These are phyloP conservation scores for Petrophora chlorosata DNA, from an alignment of 2,888 invertebrate species.

Conservation along the genomic window DNA sequence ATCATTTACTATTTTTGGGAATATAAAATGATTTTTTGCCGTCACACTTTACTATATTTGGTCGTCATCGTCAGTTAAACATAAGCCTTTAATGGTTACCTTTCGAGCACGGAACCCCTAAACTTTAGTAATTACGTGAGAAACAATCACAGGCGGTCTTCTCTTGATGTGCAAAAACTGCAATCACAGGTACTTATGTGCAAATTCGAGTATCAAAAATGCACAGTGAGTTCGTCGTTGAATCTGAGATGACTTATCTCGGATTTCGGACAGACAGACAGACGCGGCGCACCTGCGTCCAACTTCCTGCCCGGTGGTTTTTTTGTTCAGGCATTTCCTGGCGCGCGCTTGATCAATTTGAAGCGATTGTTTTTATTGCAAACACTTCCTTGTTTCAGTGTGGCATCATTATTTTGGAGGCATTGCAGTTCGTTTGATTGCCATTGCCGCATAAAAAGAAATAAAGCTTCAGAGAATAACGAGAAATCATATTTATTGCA, in stretches of 20 bases:
- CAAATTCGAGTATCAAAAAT: constrained; percentile 7
- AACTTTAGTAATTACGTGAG: constrained; percentile 20
- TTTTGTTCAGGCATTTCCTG: constrained; percentile 60
- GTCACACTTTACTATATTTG: too few relatives aligned
- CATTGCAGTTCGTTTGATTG: constrained; percentile 14
- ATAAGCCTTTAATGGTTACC: too few relatives aligned
- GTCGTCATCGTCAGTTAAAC: too few relatives aligned
- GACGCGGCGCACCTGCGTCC: constrained; percentile 63
- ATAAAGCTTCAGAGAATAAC: too few relatives aligned
- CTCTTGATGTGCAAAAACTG: constrained; percentile 3
- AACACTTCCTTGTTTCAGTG: constrained; percentile 11
- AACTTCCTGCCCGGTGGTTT: constrained; percentile 60
- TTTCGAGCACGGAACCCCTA: constrained; percentile 10
- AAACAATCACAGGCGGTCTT: constrained; percentile 15
- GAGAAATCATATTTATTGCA: too few relatives aligned
- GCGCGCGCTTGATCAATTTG: constrained; percentile 42
- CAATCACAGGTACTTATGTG: constrained; percentile 1
- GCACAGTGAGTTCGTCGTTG: constrained; percentile 8
- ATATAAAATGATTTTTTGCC: too few relatives aligned
- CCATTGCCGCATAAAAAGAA: too few relatives aligned
- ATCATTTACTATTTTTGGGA: too few relatives aligned
- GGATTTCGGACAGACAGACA: constrained; percentile 42
- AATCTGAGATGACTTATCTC: constrained; percentile 19
- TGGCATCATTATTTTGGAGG: constrained; percentile 14
- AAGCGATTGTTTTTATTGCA: constrained; percentile 20